phyloP scores from a whole-genome alignment of 2,888 invertebrate genomes.

The Pegoplata infirma region DNA sequence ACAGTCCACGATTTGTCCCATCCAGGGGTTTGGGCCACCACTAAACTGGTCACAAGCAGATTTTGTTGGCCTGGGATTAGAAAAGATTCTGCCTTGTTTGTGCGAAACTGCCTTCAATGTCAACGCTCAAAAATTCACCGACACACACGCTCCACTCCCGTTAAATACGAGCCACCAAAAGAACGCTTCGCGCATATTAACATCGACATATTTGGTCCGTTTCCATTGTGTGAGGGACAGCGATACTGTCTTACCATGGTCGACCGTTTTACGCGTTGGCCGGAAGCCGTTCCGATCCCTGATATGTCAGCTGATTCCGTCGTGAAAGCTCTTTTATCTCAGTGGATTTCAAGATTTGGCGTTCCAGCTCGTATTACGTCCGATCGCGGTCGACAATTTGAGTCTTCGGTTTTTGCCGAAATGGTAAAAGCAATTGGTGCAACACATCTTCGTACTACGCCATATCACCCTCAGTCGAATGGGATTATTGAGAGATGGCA shows the following conservation, averaged over 20 bases:
- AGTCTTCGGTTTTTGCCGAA: too few species aligned
- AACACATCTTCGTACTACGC: slow-evolving; percentile 25
- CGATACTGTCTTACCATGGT: too few species aligned
- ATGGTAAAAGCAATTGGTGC: neutral
- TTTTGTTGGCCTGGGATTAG: neutral
- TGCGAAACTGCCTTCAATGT: neutral
- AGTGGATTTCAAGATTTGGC: slow-evolving; percentile 4
- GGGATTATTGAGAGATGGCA: slow-evolving; percentile 24
- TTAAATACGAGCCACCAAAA: neutral
- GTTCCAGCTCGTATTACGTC: too few species aligned
- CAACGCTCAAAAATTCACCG: neutral
- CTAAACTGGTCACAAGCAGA: neutral
- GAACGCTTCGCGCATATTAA: too few species aligned
- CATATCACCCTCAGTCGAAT: slow-evolving; percentile 13
- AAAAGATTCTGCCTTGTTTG: neutral
- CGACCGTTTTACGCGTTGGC: slow-evolving; percentile 1
- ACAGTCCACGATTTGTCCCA: neutral
- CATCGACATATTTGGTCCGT: too few species aligned
- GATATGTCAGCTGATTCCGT: slow-evolving; percentile 2
- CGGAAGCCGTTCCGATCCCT: neutral
- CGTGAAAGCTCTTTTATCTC: neutral
- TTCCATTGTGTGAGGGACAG: too few species aligned
- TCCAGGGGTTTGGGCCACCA: neutral
- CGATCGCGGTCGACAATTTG: too few species aligned
- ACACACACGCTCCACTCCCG: neutral